Percentiles rank a stretch among this genome's conserved stretches.
Conservation (phyloP, 2,113 vertebrate genomes). For the Burhinus oedicnemus region DNA sequence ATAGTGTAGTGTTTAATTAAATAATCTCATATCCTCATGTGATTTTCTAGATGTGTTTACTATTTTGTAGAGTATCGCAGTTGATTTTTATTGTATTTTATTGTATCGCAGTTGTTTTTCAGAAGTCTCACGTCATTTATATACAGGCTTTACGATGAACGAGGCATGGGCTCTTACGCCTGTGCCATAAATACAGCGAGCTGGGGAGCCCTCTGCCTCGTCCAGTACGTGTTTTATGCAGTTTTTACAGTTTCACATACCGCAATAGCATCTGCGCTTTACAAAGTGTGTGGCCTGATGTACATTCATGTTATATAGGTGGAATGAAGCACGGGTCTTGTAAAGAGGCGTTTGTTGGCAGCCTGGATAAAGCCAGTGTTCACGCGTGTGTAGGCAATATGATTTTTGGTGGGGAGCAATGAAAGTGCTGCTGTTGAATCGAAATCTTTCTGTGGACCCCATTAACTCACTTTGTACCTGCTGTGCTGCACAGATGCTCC, state of each 20-base stretch:
- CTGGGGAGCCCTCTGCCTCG: not conserved
- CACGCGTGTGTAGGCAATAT: rapidly evolving
- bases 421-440: not conserved
- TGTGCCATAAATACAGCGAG: not conserved
- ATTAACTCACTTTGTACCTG: rapidly evolving
- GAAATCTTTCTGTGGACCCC: not conserved
- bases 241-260: too few species aligned
- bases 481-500: not conserved
- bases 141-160: not conserved
- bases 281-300: not conserved
- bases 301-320: rapidly evolving
- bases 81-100: not conserved
- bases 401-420: not conserved
- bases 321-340: not conserved
- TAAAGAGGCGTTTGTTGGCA: not conserved
- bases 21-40: rapidly evolving
- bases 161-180: not conserved
- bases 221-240: rapidly evolving
- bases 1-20: rapidly evolving
- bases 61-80: rapidly evolving
- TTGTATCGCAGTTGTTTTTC: not conserved
- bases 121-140: rapidly evolving
- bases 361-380: not conserved
- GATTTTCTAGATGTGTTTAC: rapidly evolving
- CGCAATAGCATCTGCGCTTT: not conserved